phyloP scores from a whole-genome alignment of 2,113 vertebrate species.

The Hymenochirus boettgeri region DNA sequence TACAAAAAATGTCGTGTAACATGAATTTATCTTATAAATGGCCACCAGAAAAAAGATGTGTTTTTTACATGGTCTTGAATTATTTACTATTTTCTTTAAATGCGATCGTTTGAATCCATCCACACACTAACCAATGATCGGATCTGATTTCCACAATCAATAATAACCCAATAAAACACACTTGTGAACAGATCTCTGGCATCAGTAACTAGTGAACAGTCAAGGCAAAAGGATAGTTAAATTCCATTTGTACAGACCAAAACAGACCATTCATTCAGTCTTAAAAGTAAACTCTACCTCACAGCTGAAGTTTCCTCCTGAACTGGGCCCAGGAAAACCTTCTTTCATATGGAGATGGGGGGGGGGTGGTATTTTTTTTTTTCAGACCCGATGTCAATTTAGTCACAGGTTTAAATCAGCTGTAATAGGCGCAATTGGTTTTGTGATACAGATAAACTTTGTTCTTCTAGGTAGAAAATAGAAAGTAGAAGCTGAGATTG shows the following conservation, averaged over 20 bases:
- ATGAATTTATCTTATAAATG: too few relatives aligned
- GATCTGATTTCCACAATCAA: conserved; percentile 12
- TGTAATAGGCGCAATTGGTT: conserved; percentile 45
- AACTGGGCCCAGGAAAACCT: conserved; percentile 56
- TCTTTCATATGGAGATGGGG: conserved; percentile 58
- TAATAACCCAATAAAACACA: not conserved
- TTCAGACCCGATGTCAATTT: conserved; percentile 61
- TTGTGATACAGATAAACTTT: conserved; percentile 43
- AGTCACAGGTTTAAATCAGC: conserved; percentile 59
- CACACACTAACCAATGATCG: not conserved
- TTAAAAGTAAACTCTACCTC: conserved; percentile 62
- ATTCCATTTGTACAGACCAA: conserved; percentile 5
- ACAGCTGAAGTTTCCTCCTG: conserved; percentile 54
- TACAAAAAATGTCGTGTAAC: too few relatives aligned
- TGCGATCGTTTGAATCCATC: too few relatives aligned
- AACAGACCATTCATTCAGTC: not conserved
- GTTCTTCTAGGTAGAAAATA: conserved; percentile 18
- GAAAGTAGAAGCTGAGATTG: conserved; percentile 24
- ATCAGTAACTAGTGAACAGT: not conserved
- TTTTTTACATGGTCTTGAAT: too few relatives aligned
- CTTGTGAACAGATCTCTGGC: not conserved
- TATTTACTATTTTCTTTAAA: too few relatives aligned
- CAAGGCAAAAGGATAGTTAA: not conserved
- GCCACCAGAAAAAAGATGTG: too few relatives aligned
- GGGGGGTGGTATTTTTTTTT: conserved; percentile 14